These are phyloP conservation scores for Thalassophryne amazonica DNA, from an alignment of 2,797 vertebrate genomes.

Conservation along the genomic window DNA sequence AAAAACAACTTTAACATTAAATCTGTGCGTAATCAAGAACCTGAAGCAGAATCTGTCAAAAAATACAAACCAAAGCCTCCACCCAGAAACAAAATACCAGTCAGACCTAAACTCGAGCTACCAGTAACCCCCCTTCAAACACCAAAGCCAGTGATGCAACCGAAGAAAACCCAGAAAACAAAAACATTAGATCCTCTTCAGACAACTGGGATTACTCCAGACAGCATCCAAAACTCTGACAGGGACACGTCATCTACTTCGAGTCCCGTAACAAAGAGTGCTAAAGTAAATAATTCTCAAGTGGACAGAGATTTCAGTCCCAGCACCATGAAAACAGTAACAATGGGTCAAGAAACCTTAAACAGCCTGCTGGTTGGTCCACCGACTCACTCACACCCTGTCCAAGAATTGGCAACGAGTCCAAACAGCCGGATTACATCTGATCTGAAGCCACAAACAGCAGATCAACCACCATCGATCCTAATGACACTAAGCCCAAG, in stretches of 20 bases:
- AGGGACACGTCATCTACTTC: constrained; percentile 26
- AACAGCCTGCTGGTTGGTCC: constrained; percentile 10
- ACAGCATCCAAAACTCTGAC: constrained; percentile 20
- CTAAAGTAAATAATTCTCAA: constrained; percentile 23
- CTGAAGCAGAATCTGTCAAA: constrained; percentile 16
- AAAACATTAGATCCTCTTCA: constrained; percentile 21
- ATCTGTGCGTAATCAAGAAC: constrained; percentile 11
- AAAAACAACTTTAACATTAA: constrained; percentile 7
- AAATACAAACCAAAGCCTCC: constrained; percentile 5
- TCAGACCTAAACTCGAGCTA: constrained; percentile 15
- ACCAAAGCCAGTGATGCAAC: constrained; percentile 31
- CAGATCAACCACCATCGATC: constrained; percentile 17
- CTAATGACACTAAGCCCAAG: constrained; percentile 53
- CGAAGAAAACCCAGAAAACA: constrained; percentile 24
- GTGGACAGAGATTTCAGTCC: constrained; percentile 20
- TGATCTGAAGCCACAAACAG: constrained; percentile 50
- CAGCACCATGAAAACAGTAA: constrained; percentile 19
- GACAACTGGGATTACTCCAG: constrained; percentile 11
- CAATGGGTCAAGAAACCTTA: constrained; percentile 33
- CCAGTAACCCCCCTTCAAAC: constrained; percentile 29
- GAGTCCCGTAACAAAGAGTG: constrained; percentile 9
- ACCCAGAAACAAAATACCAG: constrained; percentile 10
- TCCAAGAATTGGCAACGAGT: constrained; percentile 19
- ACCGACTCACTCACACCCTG: constrained; percentile 1
- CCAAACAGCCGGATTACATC: constrained; percentile 46